A percentile compares a stretch with the other conserved stretches of the same genome.
phyloP scores from a whole-genome alignment of 2,888 invertebrate species.

The Coenonympha arcania region DNA sequence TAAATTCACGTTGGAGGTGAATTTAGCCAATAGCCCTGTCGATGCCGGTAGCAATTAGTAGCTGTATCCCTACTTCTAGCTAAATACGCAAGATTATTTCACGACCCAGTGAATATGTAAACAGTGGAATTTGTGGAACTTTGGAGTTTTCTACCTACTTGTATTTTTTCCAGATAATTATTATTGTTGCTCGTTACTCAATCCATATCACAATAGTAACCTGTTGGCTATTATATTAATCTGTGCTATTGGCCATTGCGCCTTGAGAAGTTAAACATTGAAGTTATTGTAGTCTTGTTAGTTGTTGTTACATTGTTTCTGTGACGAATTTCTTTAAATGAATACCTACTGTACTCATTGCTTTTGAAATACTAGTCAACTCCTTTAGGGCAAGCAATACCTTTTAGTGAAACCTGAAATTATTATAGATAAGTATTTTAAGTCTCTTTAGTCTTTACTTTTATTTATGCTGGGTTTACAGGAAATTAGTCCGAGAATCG shows the following conservation, averaged over 20 bases:
- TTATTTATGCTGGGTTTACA: no score
- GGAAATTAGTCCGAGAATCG: no score
- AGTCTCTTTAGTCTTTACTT: no score
- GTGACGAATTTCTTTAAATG: conserved; percentile 6
- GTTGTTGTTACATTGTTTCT: neutral
- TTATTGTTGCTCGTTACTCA: conserved; percentile 3
- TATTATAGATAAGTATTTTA: no score
- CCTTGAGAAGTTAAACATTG: conserved; percentile 8
- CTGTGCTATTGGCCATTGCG: no score
- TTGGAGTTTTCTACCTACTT: neutral
- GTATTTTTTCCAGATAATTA: neutral
- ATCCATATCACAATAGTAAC: conserved; percentile 6
- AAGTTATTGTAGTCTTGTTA: conserved; percentile 1
- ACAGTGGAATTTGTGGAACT: neutral
- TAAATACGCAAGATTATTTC: conserved; percentile 55
- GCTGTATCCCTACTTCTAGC: no score
- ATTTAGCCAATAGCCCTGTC: no score
- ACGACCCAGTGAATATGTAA: conserved; percentile 48
- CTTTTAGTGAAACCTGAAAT: no score
- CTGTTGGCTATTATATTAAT: no score
- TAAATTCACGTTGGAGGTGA: no score
- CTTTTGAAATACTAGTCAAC: no score
- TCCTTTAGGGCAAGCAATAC: no score
- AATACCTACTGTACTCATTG: conserved; percentile 1
- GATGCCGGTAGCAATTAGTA: conserved; percentile 10